These are phyloP conservation scores for Scaeva pyrastri DNA, from an alignment of 2,888 invertebrate species.

Conservation along the genomic window DNA sequence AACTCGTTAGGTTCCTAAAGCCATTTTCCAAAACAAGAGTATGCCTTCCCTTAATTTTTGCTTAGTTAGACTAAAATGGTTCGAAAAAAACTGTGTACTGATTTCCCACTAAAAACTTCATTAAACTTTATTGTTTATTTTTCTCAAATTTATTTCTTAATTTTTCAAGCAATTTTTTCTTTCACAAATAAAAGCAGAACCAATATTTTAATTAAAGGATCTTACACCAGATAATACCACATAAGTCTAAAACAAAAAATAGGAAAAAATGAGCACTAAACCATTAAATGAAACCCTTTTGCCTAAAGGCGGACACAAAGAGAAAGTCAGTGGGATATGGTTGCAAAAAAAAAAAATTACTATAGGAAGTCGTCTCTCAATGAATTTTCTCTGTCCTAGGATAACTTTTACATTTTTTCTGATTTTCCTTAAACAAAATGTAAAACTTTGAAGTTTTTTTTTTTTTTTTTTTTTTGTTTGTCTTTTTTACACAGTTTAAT, in stretches of 20 bases:
- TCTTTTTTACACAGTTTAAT: conserved; percentile 11
- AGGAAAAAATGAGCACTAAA: background rate
- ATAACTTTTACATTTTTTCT: background rate
- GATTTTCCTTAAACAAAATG: background rate
- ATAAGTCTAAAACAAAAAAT: background rate
- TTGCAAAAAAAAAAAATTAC: background rate
- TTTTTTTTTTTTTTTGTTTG: background rate
- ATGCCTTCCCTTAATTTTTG: too few species aligned
- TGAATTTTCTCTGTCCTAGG: conserved; percentile 6
- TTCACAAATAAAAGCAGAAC: too few species aligned
- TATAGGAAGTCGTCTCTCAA: background rate
- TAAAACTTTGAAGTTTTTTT: conserved; percentile 3
- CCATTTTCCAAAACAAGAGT: too few species aligned
- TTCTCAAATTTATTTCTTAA: too few species aligned
- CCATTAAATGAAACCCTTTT: conserved; percentile 10
- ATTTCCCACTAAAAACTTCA: too few species aligned
- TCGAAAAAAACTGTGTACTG: too few species aligned
- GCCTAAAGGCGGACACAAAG: conserved; percentile 5
- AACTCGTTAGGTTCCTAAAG: too few species aligned
- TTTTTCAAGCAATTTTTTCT: too few species aligned
- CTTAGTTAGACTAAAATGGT: too few species aligned
- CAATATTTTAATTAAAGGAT: too few species aligned
- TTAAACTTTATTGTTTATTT: too few species aligned
- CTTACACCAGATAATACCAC: too few species aligned
- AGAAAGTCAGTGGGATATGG: background rate